Evolutionary conservation across 1,140 invertebrate genomes (phyloP), one percentile per base, ranked within the genome.

Genomic region (Arion vulgaris): DNA sequence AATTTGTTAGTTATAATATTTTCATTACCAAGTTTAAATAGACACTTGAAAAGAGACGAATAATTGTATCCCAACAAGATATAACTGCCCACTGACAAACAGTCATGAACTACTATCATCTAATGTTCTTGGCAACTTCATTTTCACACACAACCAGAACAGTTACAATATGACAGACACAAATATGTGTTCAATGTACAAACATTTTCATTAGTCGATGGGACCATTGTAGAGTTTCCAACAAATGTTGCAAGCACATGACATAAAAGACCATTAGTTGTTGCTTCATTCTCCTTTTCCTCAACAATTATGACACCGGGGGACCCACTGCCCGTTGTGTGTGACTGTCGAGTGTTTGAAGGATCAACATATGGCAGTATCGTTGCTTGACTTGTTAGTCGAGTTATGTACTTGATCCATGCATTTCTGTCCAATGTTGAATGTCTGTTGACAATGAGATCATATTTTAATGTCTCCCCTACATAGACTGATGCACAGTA

Each of bases 391-490:
- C 34, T 66, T 4, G 57, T 26, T 5, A 66, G 1, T 4, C 36
- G 51, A 11, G 36, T 26, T 5, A 68, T 66, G 2, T 23, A 26
- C 15, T 39, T 41, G 41, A 26, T 78, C 76, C 76, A 78, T 68
- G 13, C 51, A 68, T 17, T 23, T 15, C 0, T 9, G 32, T 78
- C 45, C 26, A 23, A 19, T 26, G 17, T 13, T 19, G 39, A 26
- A 45, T 51, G 49, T 39, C 62, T 34, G 19, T 45, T 78, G 1
- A 78, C 34, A 41, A 78, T 57, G 26, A 78, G 19, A 62, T 78
- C 76, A n/a, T 78, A 78, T 66, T 23, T 62, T 1, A 78, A 11
- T 9, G 76, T 78, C 53, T 78, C 53, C 7, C 76, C 76, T 41
- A 78, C 7, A 28, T 78, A 78, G 7, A 78, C 76, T 1, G 76